Base-by-base conservation (phyloP, 2,113 vertebrate genomes). In the Chloebia gouldiae region DNA sequence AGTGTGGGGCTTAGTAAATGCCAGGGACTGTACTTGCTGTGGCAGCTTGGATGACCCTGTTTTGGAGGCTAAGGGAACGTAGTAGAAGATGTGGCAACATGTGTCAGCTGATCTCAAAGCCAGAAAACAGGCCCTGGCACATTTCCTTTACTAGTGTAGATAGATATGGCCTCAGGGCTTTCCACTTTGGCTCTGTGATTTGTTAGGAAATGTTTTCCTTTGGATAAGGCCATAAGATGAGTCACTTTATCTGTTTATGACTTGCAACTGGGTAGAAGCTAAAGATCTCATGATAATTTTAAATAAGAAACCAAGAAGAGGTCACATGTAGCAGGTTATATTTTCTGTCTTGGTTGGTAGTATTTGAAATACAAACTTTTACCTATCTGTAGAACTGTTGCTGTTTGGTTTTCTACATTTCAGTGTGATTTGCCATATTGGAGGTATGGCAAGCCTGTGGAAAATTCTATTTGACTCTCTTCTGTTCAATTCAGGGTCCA, bases 161-260 rank as follows among this genome's bases (percentile, higher is more conserved):
- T 4, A 88, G 61, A 65, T 71, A 64, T 21, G 25, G 63, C 88
- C 50, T 88, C 72, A 66, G 51, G 85, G 39, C 39, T 96, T 93
- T 85, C 49, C 40, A 60, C 63, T 88, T 86, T 88, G 68, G 39
- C 40, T 72, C 56, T 56, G 42, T 88, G 57, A 81, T 86, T 86
- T 81, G 17, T 68, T 96, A 83, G 50, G 73, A 95, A 88, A 82
- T 47, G 7, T 93, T 93, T 86, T 77, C 45, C 54, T 88, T 70
- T 1, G 28, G 33, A 64, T 70, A 69, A 88, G 42, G 76, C 27
- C 66, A 37, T 44, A 80, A 91, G 39, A 83, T 85, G 78, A 95
- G 65, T 87, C 45, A 90, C 15, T 88, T 90, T 76, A 80, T 92
- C 50, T 86, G 16, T n/a, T 81, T 83, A 77, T 83, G 72, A 68